phyloP scores from a whole-genome alignment of 1,140 invertebrate genomes.

The Listronotus oregonensis region DNA sequence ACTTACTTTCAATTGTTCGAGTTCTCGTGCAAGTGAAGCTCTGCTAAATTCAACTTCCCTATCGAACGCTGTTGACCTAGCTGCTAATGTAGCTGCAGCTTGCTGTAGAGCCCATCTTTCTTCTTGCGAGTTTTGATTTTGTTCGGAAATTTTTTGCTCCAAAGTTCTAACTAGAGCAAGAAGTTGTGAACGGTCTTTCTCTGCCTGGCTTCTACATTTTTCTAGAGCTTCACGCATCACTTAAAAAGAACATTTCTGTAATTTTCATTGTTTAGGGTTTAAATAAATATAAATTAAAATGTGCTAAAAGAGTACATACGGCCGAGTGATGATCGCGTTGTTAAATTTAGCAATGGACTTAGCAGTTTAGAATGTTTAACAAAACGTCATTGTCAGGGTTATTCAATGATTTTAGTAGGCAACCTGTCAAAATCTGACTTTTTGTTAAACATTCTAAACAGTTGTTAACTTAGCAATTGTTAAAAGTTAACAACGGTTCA shows the following conservation, averaged over 20 bases:
- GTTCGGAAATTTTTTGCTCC: constrained; percentile 56
- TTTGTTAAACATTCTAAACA: no score
- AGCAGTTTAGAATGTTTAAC: no score
- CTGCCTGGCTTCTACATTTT: constrained; percentile 55
- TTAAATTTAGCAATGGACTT: no score
- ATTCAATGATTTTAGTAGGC: no score
- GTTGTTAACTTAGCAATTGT: no score
- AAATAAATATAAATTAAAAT: background rate
- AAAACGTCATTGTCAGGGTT: no score
- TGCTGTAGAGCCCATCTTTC: constrained; percentile 54
- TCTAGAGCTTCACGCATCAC: constrained; percentile 56
- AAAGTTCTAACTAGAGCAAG: constrained; percentile 57
- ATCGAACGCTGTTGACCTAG: constrained; percentile 57
- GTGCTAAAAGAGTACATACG: no score
- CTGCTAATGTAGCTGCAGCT: constrained; percentile 48
- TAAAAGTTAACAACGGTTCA: no score
- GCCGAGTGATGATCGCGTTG: no score
- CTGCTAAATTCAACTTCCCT: constrained; percentile 54
- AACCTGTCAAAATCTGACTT: no score
- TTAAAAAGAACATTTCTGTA: constrained; percentile 37
- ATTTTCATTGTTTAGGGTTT: background rate
- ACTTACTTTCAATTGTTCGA: constrained; percentile 52
- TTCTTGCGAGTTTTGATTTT: constrained; percentile 53
- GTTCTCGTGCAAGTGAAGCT: constrained; percentile 56
- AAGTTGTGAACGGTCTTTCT: constrained; percentile 58